Evolutionary conservation across 2,797 vertebrate species (phyloP), one percentile per base, ranked within the genome.

Genomic region (Coluber constrictor): DNA sequence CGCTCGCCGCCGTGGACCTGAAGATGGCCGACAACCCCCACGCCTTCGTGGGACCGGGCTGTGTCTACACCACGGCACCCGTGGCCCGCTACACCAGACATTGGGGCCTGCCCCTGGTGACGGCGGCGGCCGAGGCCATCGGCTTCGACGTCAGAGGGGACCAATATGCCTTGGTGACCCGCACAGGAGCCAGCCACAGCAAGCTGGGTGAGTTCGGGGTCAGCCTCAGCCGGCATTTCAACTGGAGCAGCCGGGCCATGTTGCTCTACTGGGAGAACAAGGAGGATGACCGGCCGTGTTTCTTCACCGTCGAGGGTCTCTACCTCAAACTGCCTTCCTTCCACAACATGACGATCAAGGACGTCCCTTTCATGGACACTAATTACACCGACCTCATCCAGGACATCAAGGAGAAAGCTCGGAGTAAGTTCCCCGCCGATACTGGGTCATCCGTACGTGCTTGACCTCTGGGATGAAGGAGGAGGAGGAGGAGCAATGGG

Each of bases 101-200:
- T 95, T 99, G 99, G 99, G 97, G 96, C 0, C 96, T 99, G 3
- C 99, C 99, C 1, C 97, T 99, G 96, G 97, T 99, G 16, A 99
- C 99, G 0, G 99, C 98, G 0, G 99, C 98, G 0, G 99, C 98
- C 0, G 97, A 98, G 0, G 99, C 99, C 0, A 95, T 98, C 55
- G 99, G 98, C 3, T 99, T 99, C 86, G 90, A 97, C 6, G 89
- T 94, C 87, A 98, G 97, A 61, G 95, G 25, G 0, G 96, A 94
- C 0, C 95, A 97, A 13, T 99, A 97, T 95, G 96, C 97, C 0
- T 97, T 98, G 88, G 98, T 98, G 96, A 99, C 99, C 51, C 98
- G 99, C 91, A 97, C 98, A 0, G 99, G 99, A 0, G 99, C 98
- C 13, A 99, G 98, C 3, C 98, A 99, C 96, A 98, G 97, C 94